Evolutionary conservation across 2,888 invertebrate genomes (phyloP).

Genomic region (Campoplex capitator): DNA sequence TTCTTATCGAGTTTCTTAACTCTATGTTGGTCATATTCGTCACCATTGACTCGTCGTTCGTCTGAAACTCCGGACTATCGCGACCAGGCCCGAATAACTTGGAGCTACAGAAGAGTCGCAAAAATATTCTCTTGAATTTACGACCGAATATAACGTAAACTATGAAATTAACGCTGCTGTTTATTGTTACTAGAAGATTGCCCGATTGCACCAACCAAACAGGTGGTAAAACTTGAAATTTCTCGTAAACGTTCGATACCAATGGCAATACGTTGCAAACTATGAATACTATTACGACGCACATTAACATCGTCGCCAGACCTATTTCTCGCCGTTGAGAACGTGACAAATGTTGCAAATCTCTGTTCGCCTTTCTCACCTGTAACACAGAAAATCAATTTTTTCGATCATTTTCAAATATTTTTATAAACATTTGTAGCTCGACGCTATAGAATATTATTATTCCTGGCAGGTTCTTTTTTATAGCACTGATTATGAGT

Average conservation of each 20-base stretch:
- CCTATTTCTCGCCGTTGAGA: constrained; percentile 97
- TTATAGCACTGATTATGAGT: too few species aligned
- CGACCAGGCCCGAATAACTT: constrained; percentile 86
- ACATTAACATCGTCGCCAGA: constrained; percentile 97
- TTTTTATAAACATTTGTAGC: neutral
- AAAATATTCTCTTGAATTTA: constrained; percentile 95
- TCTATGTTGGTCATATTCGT: constrained; percentile 89
- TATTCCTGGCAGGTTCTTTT: neutral
- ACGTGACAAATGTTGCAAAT: constrained; percentile 95
- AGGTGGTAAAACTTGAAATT: constrained; percentile 89
- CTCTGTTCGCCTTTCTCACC: constrained; percentile 95
- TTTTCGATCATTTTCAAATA: neutral
- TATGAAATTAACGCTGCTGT: constrained; percentile 98
- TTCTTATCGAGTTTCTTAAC: constrained; percentile 88
- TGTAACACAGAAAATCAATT: constrained; percentile 79
- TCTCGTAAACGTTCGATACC: constrained; percentile 94
- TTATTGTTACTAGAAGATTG: constrained; percentile 97
- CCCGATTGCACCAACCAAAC: constrained; percentile 92
- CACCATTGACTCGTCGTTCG: constrained; percentile 93
- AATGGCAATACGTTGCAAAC: constrained; percentile 95
- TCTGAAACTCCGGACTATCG: constrained; percentile 89
- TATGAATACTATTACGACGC: constrained; percentile 97
- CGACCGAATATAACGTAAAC: constrained; percentile 99
- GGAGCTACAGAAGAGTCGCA: constrained; percentile 91
- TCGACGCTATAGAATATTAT: neutral